Evolutionary conservation across 2,888 invertebrate genomes (phyloP).

Genomic region (Exephanes ischioxanthus): DNA sequence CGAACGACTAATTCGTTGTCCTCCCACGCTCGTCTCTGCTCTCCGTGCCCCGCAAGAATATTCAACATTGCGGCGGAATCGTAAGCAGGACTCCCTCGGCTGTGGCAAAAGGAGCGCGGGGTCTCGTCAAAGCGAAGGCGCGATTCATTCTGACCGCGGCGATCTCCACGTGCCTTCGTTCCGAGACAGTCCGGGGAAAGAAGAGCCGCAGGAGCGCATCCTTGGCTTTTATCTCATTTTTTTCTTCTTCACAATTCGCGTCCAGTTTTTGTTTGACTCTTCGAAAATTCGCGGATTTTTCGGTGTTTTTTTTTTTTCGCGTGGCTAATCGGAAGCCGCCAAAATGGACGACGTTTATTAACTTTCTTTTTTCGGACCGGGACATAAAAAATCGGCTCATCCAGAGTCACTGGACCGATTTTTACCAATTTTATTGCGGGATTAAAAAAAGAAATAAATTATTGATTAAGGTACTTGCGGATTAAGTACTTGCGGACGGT

Average conservation of each 20-base stretch:
- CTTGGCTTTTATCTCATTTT: conserved; percentile 1
- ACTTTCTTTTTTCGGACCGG: no score
- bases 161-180: neutral
- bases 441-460: no score
- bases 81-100: neutral
- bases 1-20: conserved; percentile 21
- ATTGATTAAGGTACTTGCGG: no score
- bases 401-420: no score
- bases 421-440: no score
- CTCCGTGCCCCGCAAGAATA: neutral
- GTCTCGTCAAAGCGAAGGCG: conserved; percentile 22
- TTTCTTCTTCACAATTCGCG: no score
- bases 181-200: neutral
- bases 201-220: neutral
- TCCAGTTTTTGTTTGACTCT: no score
- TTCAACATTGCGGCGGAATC: conserved; percentile 37
- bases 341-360: no score
- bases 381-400: no score
- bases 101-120: neutral
- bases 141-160: neutral
- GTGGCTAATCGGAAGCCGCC: no score
- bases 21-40: conserved; percentile 1
- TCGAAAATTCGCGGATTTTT: no score
- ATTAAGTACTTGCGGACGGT: no score
- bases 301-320: neutral